A percentile compares a stretch with the other conserved stretches of the same genome.
These are phyloP conservation scores for Mus pahari DNA, from an alignment of 2,113 vertebrate genomes.

Conservation along the genomic window DNA sequence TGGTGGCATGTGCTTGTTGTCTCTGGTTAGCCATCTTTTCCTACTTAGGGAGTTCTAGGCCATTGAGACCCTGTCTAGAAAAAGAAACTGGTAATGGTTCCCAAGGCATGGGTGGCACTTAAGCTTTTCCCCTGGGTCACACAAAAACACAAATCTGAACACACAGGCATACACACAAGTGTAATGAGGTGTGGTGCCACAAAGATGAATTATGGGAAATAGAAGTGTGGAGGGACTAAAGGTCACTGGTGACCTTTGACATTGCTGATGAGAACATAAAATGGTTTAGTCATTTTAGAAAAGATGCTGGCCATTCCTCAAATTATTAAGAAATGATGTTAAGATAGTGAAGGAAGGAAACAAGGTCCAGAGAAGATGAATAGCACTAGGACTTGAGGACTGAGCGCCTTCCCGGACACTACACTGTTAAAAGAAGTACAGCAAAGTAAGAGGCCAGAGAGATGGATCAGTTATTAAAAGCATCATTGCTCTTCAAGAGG, in stretches of 20 bases:
- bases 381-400: not conserved
- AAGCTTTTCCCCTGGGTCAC: not conserved
- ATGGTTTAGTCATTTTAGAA: not conserved
- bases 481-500: not conserved
- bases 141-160: not conserved
- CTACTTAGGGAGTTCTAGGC: too few relatives aligned
- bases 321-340: not conserved
- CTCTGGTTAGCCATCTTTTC: not conserved
- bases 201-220: not conserved
- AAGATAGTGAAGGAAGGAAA: not conserved
- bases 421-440: not conserved
- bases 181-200: not conserved
- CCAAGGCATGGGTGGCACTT: not conserved
- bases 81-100: not conserved
- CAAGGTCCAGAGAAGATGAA: not conserved
- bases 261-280: not conserved
- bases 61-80: not conserved
- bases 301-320: not conserved
- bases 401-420: not conserved
- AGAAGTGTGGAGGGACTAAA: not conserved
- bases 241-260: not conserved
- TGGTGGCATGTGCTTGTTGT: not conserved
- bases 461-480: not conserved
- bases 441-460: not conserved
- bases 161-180: not conserved